Percentiles rank a stretch among this genome's conserved stretches.
Conservation (phyloP, 2,113 vertebrate species). For the Psilopsiagon aymara region DNA sequence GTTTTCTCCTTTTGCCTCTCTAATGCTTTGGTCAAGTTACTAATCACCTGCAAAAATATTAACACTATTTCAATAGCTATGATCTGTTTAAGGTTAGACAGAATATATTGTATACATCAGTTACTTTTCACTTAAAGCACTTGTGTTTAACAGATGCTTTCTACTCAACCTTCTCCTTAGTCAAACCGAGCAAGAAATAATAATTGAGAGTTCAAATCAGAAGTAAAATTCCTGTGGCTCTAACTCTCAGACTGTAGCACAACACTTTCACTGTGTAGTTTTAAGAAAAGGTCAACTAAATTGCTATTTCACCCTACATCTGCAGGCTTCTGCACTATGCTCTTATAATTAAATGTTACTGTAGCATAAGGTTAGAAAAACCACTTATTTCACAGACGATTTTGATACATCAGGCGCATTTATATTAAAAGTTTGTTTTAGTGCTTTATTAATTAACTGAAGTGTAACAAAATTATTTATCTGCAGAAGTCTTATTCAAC, state of each 20-base stretch:
- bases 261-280: neutral
- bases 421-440: neutral
- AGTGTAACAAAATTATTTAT: neutral
- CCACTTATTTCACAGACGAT: neutral
- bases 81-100: neutral
- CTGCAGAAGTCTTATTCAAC: neutral
- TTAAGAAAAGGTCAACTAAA: neutral
- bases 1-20: constrained; percentile 88
- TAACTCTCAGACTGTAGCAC: neutral
- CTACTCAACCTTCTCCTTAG: neutral
- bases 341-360: neutral
- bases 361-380: neutral
- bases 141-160: neutral
- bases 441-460: neutral
- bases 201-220: neutral
- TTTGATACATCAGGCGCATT: neutral
- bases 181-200: neutral
- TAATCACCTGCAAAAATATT: constrained; percentile 83
- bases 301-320: neutral
- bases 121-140: neutral
- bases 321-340: neutral
- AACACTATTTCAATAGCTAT: neutral
- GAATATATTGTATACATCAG: neutral
- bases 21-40: constrained; percentile 84
- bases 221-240: neutral